Percentiles rank a stretch among this genome's conserved stretches.
phyloP scores from a whole-genome alignment of 1,140 invertebrate species.

The Rhagoletis pomonella region DNA sequence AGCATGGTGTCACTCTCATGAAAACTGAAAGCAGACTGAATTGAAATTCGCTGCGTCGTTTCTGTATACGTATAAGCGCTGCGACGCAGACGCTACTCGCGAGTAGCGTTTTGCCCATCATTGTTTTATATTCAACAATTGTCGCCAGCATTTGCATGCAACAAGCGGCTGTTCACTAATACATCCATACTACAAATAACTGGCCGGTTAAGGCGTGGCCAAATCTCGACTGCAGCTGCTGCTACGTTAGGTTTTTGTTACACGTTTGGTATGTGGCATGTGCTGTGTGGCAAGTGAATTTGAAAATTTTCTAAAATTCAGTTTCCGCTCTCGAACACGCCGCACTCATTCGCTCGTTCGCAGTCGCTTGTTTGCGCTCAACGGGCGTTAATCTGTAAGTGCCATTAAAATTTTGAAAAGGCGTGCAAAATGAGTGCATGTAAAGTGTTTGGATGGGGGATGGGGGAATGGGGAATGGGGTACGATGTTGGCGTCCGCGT shows the following conservation, averaged over 20 bases:
- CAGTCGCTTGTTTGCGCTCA: not conserved
- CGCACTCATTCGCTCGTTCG: not conserved
- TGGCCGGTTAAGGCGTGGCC: not conserved
- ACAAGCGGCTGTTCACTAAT: not conserved
- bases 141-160: not conserved
- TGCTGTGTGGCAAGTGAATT: not conserved
- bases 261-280: not conserved
- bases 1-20: too few species aligned
- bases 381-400: not conserved
- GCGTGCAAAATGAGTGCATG: not conserved
- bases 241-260: not conserved
- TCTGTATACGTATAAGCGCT: too few species aligned
- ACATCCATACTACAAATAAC: not conserved
- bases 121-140: not conserved
- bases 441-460: not conserved
- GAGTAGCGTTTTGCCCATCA: too few species aligned
- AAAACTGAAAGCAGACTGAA: too few species aligned
- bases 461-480: not conserved
- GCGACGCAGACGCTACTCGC: too few species aligned
- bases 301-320: not conserved
- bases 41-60: too few species aligned
- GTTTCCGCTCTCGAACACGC: not conserved
- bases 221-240: not conserved
- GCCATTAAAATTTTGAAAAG: conserved; percentile 5
- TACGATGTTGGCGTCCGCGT: too few species aligned